Evolutionary conservation across 2,797 vertebrate species (phyloP).

Genomic region (Melopsittacus undulatus): DNA sequence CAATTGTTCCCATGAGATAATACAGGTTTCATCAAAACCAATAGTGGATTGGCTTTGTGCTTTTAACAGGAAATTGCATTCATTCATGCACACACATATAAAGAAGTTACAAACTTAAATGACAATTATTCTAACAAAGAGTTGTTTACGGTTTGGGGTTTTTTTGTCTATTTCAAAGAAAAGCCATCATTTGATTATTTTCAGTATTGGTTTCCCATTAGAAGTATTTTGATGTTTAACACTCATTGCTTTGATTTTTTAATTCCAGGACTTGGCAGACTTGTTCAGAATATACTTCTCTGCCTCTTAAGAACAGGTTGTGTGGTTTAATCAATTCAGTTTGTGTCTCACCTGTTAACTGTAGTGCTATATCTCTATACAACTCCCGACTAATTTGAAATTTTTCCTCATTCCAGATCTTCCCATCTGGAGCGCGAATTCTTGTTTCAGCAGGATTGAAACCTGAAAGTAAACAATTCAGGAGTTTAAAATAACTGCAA

Average conservation of each 20-base stretch:
- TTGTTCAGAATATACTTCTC: neutral
- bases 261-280: neutral
- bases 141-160: neutral
- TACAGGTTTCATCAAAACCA: neutral
- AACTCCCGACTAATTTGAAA: conserved; percentile 85
- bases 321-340: neutral
- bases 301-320: neutral
- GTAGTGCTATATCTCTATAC: conserved; percentile 81
- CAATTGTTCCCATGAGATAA: neutral
- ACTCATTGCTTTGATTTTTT: neutral
- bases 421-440: conserved; percentile 85
- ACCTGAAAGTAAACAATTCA: conserved; percentile 76
- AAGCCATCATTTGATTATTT: neutral
- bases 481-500: neutral
- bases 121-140: neutral
- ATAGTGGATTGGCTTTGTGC: neutral
- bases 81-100: neutral
- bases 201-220: neutral
- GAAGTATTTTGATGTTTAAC: neutral
- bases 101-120: neutral
- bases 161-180: neutral
- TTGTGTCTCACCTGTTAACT: conserved; percentile 82
- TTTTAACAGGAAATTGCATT: neutral
- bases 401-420: conserved; percentile 85
- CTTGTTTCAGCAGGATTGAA: conserved; percentile 91